Conservation (phyloP, 2,113 vertebrate genomes). For the Protobothrops mucrosquamatus region DNA sequence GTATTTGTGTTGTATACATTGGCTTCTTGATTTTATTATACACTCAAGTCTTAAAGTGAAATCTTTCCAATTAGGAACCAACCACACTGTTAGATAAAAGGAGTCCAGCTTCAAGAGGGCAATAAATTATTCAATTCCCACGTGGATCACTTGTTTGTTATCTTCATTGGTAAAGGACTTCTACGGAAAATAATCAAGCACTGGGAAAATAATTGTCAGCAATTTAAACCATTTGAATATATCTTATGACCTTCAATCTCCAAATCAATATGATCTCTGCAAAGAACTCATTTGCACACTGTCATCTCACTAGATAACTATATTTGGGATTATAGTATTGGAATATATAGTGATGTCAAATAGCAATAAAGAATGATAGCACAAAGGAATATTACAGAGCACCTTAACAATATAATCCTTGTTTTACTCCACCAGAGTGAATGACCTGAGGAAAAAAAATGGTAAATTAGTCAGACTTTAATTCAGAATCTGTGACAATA, state of each 20-base stretch:
- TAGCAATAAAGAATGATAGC: not conserved
- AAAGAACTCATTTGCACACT: constrained; percentile 10
- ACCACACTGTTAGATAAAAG: constrained; percentile 2
- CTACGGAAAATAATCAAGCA: not conserved
- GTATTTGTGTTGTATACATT: not conserved
- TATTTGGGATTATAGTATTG: not conserved
- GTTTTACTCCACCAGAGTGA: not conserved
- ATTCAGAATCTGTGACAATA: not conserved
- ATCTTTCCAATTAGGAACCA: not conserved
- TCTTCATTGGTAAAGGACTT: constrained; percentile 22
- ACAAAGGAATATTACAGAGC: not conserved
- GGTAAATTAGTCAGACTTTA: not conserved
- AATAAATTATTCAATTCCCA: constrained; percentile 25
- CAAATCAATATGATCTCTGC: not conserved
- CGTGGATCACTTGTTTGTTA: not conserved
- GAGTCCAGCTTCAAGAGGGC: not conserved
- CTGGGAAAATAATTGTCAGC: not conserved
- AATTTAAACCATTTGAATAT: constrained; percentile 15
- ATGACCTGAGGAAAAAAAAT: not conserved
- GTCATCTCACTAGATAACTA: not conserved
- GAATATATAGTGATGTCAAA: not conserved
- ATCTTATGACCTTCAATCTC: not conserved
- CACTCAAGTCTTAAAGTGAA: constrained; percentile 9
- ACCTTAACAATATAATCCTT: not conserved
- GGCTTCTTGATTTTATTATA: constrained; percentile 21